Evolutionary conservation across 2,113 vertebrate species (phyloP).

Genomic region (Hemiscyllium ocellatum): DNA sequence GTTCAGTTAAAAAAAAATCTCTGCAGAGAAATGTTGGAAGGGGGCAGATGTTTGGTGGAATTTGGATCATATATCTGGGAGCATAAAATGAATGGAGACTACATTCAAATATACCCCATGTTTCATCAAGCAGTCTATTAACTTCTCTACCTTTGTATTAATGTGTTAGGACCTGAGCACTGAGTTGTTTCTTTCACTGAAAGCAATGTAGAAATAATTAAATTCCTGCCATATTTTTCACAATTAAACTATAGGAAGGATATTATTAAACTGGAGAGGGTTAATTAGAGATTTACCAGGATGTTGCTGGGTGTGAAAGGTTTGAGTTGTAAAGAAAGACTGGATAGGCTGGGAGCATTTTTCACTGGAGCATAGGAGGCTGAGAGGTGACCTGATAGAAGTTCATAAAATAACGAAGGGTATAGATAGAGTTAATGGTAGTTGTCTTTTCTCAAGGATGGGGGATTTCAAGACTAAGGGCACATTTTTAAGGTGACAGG

Average conservation of each 20-base stretch:
- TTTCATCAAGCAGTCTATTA: not conserved
- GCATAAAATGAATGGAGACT: not conserved
- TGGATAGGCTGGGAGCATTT: too few relatives aligned
- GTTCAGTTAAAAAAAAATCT: not conserved
- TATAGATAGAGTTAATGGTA: too few relatives aligned
- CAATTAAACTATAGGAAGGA: not conserved
- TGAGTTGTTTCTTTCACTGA: not conserved
- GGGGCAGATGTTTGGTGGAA: not conserved
- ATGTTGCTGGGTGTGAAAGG: too few relatives aligned
- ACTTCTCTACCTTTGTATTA: not conserved
- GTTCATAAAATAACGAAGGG: not conserved
- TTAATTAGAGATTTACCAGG: too few relatives aligned
- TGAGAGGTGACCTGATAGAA: not conserved
- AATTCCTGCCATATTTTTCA: not conserved
- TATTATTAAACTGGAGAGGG: too few relatives aligned
- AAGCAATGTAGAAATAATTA: not conserved
- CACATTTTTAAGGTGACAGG: too few relatives aligned
- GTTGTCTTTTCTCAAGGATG: too few relatives aligned
- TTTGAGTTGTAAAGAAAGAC: too few relatives aligned
- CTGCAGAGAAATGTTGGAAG: not conserved
- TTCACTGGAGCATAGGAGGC: too few relatives aligned
- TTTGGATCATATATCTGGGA: not conserved
- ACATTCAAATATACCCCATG: not conserved
- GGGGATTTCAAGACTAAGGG: too few relatives aligned
- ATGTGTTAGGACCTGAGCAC: not conserved